A percentile compares a stretch with the other conserved stretches of the same genome.
These are phyloP conservation scores for Scopus umbretta DNA, from an alignment of 2,113 vertebrate species.

Conservation along the genomic window DNA sequence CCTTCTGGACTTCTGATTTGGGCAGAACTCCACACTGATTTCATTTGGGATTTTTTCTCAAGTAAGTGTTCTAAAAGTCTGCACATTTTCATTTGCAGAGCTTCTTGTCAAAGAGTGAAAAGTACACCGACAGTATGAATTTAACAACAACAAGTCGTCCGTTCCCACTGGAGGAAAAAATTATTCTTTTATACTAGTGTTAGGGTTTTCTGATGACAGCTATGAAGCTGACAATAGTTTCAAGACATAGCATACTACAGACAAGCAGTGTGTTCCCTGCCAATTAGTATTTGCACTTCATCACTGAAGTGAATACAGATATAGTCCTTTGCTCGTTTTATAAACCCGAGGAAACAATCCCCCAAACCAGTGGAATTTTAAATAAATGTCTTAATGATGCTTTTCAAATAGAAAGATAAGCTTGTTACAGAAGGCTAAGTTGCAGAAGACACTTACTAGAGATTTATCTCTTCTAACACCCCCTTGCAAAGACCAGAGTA, in stretches of 20 bases:
- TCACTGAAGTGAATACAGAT: neutral
- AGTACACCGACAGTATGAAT: neutral
- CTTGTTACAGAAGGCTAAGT: neutral
- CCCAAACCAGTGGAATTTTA: neutral
- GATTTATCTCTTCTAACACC: neutral
- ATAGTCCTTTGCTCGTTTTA: neutral
- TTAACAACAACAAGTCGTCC: neutral
- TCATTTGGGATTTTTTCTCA: neutral
- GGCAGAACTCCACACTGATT: neutral
- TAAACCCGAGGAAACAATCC: neutral
- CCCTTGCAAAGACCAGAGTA: neutral
- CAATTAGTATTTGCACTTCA: neutral
- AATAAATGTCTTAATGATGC: neutral
- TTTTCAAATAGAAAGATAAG: neutral
- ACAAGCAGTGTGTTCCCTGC: neutral
- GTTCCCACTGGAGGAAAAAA: neutral
- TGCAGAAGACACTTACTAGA: neutral
- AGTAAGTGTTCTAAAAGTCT: neutral
- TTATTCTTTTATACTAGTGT: neutral
- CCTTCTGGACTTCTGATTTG: neutral
- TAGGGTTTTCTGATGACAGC: neutral
- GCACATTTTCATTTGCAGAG: neutral
- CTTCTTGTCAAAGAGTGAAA: neutral
- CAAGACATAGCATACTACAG: neutral
- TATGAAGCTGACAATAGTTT: neutral